Evolutionary conservation across 1,140 invertebrate genomes (phyloP).

Genomic region (Trichoplusia ni): DNA sequence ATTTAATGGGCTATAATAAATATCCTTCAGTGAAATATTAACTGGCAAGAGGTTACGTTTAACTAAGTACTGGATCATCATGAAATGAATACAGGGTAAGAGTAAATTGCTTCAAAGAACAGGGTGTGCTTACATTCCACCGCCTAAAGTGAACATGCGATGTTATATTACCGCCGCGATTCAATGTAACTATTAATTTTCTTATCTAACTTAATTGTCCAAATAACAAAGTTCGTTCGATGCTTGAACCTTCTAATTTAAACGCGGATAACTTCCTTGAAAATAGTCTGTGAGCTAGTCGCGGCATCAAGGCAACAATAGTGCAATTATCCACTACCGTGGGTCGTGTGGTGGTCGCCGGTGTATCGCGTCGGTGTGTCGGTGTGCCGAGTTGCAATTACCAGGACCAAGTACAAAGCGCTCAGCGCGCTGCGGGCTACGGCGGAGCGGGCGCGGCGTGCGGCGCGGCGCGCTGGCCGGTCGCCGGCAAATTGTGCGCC

Average conservation of each 20-base stretch:
- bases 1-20: neutral
- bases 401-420: constrained; percentile 72
- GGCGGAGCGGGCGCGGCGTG: constrained; percentile 42
- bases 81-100: constrained; percentile 21
- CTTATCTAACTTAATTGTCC: constrained; percentile 65
- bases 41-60: constrained; percentile 14
- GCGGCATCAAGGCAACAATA: constrained; percentile 62
- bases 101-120: constrained; percentile 45
- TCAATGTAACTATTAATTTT: constrained; percentile 60
- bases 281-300: constrained; percentile 54
- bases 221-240: constrained; percentile 56
- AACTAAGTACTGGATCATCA: constrained; percentile 24
- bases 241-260: constrained; percentile 59
- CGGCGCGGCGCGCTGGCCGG: constrained; percentile 42
- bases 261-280: constrained; percentile 46
- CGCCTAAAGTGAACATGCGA: constrained; percentile 46
- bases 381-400: constrained; percentile 57
- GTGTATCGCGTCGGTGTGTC: constrained; percentile 41
- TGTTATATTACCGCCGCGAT: constrained; percentile 43
- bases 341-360: constrained; percentile 54
- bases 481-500: constrained; percentile 69
- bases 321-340: constrained; percentile 70
- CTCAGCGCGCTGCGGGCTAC: constrained; percentile 58
- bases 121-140: constrained; percentile 37
- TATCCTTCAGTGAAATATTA: neutral